Conservation (phyloP, 2,888 invertebrate species). For the Idaea dimidiata region DNA sequence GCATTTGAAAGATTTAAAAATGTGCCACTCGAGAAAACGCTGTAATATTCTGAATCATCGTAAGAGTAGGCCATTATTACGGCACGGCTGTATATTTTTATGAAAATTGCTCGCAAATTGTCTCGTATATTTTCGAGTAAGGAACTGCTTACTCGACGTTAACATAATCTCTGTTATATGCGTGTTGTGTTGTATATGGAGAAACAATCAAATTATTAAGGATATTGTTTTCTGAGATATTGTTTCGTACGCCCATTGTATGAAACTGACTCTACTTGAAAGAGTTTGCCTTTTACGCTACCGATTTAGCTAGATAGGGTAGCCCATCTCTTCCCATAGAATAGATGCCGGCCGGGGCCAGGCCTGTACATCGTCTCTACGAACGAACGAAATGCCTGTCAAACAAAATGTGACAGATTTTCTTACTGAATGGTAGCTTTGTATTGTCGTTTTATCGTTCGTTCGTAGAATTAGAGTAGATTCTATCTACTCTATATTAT, state of each 20-base stretch:
- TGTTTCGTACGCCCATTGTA: neutral
- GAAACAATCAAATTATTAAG: neutral
- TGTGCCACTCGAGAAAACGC: neutral
- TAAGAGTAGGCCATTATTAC: neutral
- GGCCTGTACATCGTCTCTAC: too few relatives aligned
- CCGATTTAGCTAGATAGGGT: too few relatives aligned
- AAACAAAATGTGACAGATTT: too few relatives aligned
- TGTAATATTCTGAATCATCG: neutral
- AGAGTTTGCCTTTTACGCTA: neutral
- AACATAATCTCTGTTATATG: neutral
- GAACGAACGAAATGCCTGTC: too few relatives aligned
- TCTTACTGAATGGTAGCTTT: too few relatives aligned
- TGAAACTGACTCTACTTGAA: neutral
- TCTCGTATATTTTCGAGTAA: neutral
- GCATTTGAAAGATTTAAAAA: neutral
- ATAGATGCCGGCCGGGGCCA: too few relatives aligned
- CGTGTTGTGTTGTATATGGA: neutral
- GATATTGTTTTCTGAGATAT: neutral
- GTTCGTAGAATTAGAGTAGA: too few relatives aligned
- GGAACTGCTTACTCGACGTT: neutral
- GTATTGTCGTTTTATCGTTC: too few relatives aligned
- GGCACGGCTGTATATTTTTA: neutral
- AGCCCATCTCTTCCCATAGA: too few relatives aligned
- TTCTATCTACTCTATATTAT: too few relatives aligned
- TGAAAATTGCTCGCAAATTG: neutral